phyloP scores from a whole-genome alignment of 2,797 vertebrate genomes.

The Crocodylus rhombifer region DNA sequence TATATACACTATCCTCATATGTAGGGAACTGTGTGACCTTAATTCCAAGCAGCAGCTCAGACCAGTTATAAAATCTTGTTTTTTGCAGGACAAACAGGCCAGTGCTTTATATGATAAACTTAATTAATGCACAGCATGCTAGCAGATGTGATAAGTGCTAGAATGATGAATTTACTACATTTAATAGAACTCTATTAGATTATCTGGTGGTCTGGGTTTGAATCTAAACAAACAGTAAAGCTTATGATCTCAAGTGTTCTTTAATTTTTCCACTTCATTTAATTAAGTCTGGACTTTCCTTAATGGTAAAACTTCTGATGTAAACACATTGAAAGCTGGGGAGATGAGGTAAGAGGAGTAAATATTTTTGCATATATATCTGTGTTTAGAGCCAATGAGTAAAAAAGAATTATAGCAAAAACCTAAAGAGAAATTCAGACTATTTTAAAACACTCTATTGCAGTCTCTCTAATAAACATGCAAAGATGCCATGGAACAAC shows the following conservation, averaged over 20 bases:
- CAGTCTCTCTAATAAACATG: not conserved
- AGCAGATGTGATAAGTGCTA: not conserved
- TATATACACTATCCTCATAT: not conserved
- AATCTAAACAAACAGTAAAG: not conserved
- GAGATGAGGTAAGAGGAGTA: not conserved
- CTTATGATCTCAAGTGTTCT: not conserved
- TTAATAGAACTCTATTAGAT: not conserved
- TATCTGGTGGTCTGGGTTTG: not conserved
- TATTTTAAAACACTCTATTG: not conserved
- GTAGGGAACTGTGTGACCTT: not conserved
- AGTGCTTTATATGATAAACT: conserved; percentile 5
- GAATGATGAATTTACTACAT: not conserved
- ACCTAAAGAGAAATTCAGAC: not conserved
- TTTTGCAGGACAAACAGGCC: not conserved
- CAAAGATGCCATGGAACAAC: not conserved
- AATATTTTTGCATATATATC: not conserved
- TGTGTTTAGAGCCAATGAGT: not conserved
- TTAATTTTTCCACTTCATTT: not conserved
- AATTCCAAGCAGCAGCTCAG: conserved; percentile 14
- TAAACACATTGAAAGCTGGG: not conserved
- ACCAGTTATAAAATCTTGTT: not conserved
- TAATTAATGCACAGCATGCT: not conserved
- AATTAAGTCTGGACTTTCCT: not conserved
- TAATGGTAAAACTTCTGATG: not conserved
- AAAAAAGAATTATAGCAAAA: not conserved